phyloP scores from a whole-genome alignment of 2,113 vertebrate genomes.

The Alces alces region DNA sequence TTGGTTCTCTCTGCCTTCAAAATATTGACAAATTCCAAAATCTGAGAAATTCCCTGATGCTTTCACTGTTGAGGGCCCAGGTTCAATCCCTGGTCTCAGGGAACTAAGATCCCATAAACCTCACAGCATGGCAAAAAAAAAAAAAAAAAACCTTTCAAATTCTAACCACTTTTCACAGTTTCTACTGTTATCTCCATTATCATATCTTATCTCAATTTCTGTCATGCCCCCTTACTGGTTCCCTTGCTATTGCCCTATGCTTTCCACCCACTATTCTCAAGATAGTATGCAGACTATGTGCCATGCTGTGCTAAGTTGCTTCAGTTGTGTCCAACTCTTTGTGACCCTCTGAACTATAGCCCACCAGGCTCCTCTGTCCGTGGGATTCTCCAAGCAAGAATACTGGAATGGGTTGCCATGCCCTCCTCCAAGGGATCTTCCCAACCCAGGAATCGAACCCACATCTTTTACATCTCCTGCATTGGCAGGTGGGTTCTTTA shows the following conservation, averaged over 20 bases:
- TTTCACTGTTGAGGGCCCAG: neutral
- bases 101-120: neutral
- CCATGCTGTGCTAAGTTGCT: neutral
- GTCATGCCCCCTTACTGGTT: neutral
- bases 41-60: neutral
- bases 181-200: neutral
- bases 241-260: neutral
- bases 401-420: neutral
- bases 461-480: neutral
- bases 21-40: neutral
- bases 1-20: neutral
- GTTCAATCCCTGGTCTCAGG: neutral
- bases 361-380: neutral
- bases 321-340: neutral
- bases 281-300: neutral
- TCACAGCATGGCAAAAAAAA: neutral
- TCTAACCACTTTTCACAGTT: slow-evolving; percentile 1
- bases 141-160: neutral
- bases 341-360: neutral
- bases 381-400: neutral
- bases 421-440: neutral
- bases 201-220: neutral
- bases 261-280: neutral
- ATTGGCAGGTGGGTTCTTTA: neutral
- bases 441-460: neutral